Percentiles rank a stretch among this genome's conserved stretches.
Evolutionary conservation across 1,140 invertebrate species (phyloP).

Genomic region (Heliconius melpomene): DNA sequence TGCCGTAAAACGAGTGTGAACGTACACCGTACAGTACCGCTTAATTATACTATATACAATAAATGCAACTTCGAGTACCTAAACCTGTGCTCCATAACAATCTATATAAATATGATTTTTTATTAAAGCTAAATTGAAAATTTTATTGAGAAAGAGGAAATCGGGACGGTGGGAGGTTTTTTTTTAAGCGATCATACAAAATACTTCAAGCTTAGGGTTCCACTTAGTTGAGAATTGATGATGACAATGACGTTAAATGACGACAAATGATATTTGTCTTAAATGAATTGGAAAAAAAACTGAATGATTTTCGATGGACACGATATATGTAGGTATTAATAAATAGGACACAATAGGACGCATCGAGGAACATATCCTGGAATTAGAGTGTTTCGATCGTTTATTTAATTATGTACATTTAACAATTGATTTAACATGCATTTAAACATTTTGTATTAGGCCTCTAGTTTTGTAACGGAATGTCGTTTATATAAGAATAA

Average conservation of each 20-base stretch:
- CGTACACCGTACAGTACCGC: slow-evolving; percentile 69
- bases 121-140: slow-evolving; percentile 75
- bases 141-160: slow-evolving; percentile 75
- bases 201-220: slow-evolving; percentile 21
- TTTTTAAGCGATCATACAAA: slow-evolving; percentile 30
- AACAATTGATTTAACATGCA: slow-evolving; percentile 34
- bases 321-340: slow-evolving; percentile 11
- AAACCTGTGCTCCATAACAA: slow-evolving; percentile 80
- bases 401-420: slow-evolving; percentile 42
- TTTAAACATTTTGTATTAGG: slow-evolving; percentile 38
- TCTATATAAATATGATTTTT: slow-evolving; percentile 78
- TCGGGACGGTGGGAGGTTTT: slow-evolving; percentile 68
- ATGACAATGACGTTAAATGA: too few relatives aligned
- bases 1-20: slow-evolving; percentile 79
- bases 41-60: slow-evolving; percentile 76
- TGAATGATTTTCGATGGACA: neutral
- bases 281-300: neutral
- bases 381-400: slow-evolving; percentile 19
- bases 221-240: slow-evolving; percentile 4
- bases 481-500: neutral
- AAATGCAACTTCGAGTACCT: slow-evolving; percentile 77
- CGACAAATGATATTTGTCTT: neutral
- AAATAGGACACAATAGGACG: slow-evolving; percentile 38
- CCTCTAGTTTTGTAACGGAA: slow-evolving; percentile 32
- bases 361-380: slow-evolving; percentile 33